Base-by-base conservation (phyloP, 2,113 vertebrate species). In the Willisornis vidua region DNA sequence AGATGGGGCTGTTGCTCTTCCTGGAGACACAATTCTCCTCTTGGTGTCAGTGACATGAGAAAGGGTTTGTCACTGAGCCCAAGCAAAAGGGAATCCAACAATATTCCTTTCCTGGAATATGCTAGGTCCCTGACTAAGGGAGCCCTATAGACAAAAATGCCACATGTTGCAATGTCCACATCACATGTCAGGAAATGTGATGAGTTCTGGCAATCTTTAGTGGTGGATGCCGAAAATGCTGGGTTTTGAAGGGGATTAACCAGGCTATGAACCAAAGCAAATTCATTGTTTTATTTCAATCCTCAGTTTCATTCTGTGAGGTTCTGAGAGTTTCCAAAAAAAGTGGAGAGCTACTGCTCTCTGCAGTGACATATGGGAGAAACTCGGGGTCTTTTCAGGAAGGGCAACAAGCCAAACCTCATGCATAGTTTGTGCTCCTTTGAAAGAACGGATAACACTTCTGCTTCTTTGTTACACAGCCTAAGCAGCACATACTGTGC, bases 121-220 rank as follows among this genome's bases (percentile, higher is more conserved):
- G 46, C 90, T 86, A 2, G 3, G 16, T 45, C n/a, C 22, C 31
- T 75, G 52, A 37, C 39, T 92, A 58, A 88, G 58, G 57, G 55
- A 93, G 16, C n/a, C 52, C 75, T 29, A 9, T 33, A 66, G 48
- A 52, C 1, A 4, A 63, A 89, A 92, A 37, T 15, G 43, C 79
- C 70, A 62, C 67, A 4, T 49, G 80, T 70, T 76, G 45, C 84
- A 41, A 33, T 12, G 54, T 88, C 61, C 41, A 29, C 37, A 86
- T 96, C 85, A 71, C 51, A 3, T 90, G 87, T 66, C 41, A 31
- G 48, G 57, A 57, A 96, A 81, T 93, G 92, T 88, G 94, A 93
- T 88, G 90, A 90, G 80, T 48, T 43, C 83, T 49, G 65, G 39
- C 19, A 63, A 16, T 93, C 78, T 93, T 57, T 59, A 87, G 49